Conservation (phyloP, 2,113 vertebrate genomes). For the Etia nguti region DNA sequence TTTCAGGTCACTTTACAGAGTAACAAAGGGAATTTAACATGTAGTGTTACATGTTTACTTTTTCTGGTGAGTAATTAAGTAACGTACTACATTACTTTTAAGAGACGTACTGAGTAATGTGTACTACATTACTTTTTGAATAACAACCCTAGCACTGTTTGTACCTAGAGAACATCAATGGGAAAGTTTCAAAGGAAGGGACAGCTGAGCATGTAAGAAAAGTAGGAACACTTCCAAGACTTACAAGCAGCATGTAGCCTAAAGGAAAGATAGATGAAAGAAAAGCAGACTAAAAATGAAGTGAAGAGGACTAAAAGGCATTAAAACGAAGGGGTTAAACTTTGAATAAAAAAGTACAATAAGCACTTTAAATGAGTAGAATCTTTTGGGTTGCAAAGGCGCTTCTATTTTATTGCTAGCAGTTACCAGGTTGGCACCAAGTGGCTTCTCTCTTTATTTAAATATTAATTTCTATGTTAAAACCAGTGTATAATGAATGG, state of each 20-base stretch:
- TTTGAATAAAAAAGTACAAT: neutral
- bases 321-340: neutral
- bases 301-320: neutral
- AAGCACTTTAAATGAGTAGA: neutral
- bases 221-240: neutral
- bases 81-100: neutral
- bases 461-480: neutral
- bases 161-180: neutral
- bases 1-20: neutral
- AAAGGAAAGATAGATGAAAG: neutral
- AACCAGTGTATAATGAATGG: neutral
- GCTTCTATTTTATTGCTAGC: neutral
- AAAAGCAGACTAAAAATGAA: neutral
- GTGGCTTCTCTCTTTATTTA: neutral
- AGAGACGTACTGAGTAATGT: accelerated
- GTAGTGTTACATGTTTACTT: neutral
- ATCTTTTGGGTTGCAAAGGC: neutral
- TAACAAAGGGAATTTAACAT: neutral
- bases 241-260: neutral
- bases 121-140: neutral
- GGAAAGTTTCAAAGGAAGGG: neutral
- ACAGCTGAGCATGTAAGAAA: neutral
- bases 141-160: neutral
- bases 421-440: neutral
- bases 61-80: neutral